Conservation (phyloP, 2,113 vertebrate species). For the Channa argus region DNA sequence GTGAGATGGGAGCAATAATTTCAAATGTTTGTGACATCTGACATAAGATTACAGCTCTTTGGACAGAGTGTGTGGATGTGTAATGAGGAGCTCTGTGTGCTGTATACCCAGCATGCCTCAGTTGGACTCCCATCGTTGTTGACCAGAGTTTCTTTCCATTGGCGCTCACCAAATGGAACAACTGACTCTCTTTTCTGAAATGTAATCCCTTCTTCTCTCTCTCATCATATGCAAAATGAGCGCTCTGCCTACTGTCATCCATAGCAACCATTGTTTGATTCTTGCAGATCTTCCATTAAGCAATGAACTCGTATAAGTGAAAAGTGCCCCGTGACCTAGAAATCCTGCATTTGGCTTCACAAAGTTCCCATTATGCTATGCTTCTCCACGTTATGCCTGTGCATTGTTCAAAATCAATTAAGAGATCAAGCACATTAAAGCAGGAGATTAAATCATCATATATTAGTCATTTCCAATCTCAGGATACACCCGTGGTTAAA, state of each 20-base stretch:
- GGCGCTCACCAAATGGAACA: slow-evolving; percentile 75
- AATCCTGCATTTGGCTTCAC: not conserved
- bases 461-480: not conserved
- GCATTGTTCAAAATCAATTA: slow-evolving; percentile 2
- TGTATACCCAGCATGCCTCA: slow-evolving; percentile 62
- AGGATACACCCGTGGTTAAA: not conserved
- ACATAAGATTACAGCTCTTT: slow-evolving; percentile 44
- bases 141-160: slow-evolving; percentile 77
- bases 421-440: not conserved
- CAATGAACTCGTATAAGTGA: slow-evolving; percentile 46
- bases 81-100: slow-evolving; percentile 44
- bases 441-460: not conserved
- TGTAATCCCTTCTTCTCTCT: slow-evolving; percentile 54
- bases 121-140: slow-evolving; percentile 65
- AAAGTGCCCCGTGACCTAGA: slow-evolving; percentile 14
- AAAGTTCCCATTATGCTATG: slow-evolving; percentile 14
- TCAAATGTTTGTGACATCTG: slow-evolving; percentile 38
- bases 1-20: slow-evolving; percentile 50
- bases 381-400: not conserved
- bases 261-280: slow-evolving; percentile 67
- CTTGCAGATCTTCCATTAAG: slow-evolving; percentile 55
- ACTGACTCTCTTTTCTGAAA: slow-evolving; percentile 73
- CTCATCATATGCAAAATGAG: slow-evolving; percentile 61
- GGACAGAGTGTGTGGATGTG: slow-evolving; percentile 24
- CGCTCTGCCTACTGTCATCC: slow-evolving; percentile 41